Conservation (phyloP, 2,113 vertebrate species). For the Eretmochelys imbricata region DNA sequence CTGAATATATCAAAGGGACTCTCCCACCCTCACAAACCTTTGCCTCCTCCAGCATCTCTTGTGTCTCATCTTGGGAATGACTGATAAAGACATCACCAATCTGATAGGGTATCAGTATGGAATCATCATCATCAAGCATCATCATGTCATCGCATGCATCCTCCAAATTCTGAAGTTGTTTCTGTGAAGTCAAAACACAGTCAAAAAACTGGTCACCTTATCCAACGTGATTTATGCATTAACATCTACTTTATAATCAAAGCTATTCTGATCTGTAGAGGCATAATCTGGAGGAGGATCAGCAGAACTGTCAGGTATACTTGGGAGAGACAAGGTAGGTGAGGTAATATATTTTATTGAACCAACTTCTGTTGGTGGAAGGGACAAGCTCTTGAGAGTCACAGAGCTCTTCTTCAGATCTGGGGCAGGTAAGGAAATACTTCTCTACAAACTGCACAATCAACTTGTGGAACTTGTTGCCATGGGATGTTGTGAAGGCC, state of each 20-base stretch:
- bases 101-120: slow-evolving; percentile 90
- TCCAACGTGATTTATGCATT: fast-evolving
- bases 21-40: slow-evolving; percentile 81
- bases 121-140: slow-evolving; percentile 91
- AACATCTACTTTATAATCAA: background rate
- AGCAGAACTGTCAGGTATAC: background rate
- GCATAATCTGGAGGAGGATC: background rate
- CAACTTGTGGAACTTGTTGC: background rate
- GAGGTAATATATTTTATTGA: background rate
- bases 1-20: background rate
- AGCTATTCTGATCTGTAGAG: fast-evolving
- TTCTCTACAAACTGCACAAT: background rate
- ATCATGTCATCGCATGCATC: slow-evolving; percentile 95
- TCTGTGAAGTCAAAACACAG: slow-evolving; percentile 76
- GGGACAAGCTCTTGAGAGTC: background rate
- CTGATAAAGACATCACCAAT: slow-evolving; percentile 97
- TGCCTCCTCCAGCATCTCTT: slow-evolving; percentile 94
- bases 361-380: background rate
- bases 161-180: slow-evolving; percentile 94
- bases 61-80: slow-evolving; percentile 94
- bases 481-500: background rate
- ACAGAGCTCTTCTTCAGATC: background rate
- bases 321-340: background rate
- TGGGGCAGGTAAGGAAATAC: background rate
- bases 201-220: background rate